Base-by-base conservation (phyloP, 2,797 vertebrate genomes). In the Tamandua tetradactyla region DNA sequence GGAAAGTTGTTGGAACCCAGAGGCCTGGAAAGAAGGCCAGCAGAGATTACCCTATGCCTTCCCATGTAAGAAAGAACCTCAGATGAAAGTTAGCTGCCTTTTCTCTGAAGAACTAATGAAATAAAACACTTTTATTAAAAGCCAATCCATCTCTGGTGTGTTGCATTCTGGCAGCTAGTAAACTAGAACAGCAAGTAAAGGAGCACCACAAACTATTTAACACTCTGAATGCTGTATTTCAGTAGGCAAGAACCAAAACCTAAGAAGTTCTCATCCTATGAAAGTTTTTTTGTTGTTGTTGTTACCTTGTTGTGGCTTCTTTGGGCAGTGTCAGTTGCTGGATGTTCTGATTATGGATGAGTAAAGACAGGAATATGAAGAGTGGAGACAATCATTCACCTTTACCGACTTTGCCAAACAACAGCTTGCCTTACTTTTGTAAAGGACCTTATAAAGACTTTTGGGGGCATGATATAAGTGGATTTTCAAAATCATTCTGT, bases 281-380 rank as follows among this genome's bases (percentile, higher is more conserved):
- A n/a, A n/a, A n/a, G n/a, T n/a, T n/a, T n/a, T 40, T 23, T n/a
- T 2, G 18, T 61, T 75, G 4, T 59, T 71, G 9, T 7, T 23
- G 1, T 49, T 0, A 1, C 71, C 30, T 22, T 0, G 2, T 44
- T 69, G 25, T 23, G 59, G 15, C 61, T 18, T 22, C 30, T 15
- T 3, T 14, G 15, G 66, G 44, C 5, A 6, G 44, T 0, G 0
- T 17, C 18, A 20, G 2, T 15, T 91, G 30, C 75, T 32, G 7
- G 27, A 0, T 12, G 8, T 23, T 74, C 7, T 32, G 55, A 57
- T 1, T 42, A 11, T 49, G 7, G 3, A 5, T 40, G 35, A 84
- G 3, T 22, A 32, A 57, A 47, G 55, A 32, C 0, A 15, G 27
- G 30, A 22, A 37, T 3, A 61, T 3, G 52, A 4, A 5, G 37